Percentiles rank a stretch among this genome's conserved stretches.
These are phyloP conservation scores for Nomada ruficornis DNA, from an alignment of 2,888 invertebrate species.

Conservation along the genomic window DNA sequence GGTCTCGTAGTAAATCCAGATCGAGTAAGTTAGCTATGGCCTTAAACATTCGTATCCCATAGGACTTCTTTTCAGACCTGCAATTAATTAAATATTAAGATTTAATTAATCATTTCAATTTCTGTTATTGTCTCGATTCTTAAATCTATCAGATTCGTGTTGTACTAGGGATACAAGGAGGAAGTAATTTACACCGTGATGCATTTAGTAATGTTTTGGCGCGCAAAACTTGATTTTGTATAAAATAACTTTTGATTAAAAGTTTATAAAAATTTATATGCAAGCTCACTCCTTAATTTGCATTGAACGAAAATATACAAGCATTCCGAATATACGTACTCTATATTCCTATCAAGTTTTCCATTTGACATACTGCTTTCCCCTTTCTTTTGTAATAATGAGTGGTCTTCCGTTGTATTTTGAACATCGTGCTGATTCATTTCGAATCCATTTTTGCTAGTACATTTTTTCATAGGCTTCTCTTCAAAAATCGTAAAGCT, in stretches of 20 bases:
- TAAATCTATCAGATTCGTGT: background rate
- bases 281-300: no score
- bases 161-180: no score
- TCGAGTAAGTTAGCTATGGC: slow-evolving; percentile 87
- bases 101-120: background rate
- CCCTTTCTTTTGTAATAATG: slow-evolving; percentile 5
- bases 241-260: no score
- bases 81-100: slow-evolving; percentile 9
- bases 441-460: background rate
- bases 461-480: slow-evolving; percentile 32
- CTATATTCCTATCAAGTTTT: background rate
- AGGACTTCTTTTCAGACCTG: slow-evolving; percentile 31
- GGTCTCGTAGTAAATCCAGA: slow-evolving; percentile 88
- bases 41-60: slow-evolving; percentile 1
- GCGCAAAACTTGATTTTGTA: no score
- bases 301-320: background rate
- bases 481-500: slow-evolving; percentile 87
- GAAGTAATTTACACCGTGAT: no score
- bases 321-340: slow-evolving; percentile 24
- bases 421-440: background rate
- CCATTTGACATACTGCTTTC: background rate
- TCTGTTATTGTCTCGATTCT: background rate
- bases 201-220: no score
- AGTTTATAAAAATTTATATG: no score
- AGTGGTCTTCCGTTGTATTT: slow-evolving; percentile 12